Percentiles rank a stretch among this genome's conserved stretches.
Conservation (phyloP, 1,140 invertebrate genomes). For the Solenopsis fugax region DNA sequence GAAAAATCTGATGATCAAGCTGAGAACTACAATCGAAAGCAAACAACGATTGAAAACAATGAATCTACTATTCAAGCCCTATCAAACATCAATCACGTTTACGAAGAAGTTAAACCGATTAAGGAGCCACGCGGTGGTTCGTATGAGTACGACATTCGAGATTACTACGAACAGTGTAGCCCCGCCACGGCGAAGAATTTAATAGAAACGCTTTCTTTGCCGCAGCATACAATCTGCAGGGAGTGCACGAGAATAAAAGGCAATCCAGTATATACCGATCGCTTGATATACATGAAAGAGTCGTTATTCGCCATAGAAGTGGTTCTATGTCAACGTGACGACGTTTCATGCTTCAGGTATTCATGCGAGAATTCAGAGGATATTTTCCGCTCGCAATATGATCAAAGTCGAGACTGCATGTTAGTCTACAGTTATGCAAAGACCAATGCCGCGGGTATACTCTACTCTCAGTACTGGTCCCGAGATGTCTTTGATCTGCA, state of each 20-base stretch:
- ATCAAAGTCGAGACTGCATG: slow-evolving; percentile 76
- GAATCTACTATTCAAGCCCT: neutral
- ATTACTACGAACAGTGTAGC: slow-evolving; percentile 75
- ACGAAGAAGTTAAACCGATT: slow-evolving; percentile 71
- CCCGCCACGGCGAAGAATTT: slow-evolving; percentile 66
- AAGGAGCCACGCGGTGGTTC: slow-evolving; percentile 40
- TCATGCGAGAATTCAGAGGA: neutral
- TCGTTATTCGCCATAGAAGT: slow-evolving; percentile 75
- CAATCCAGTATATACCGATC: slow-evolving; percentile 83
- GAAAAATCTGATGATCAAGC: neutral
- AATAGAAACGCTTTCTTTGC: slow-evolving; percentile 67
- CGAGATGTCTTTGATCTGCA: slow-evolving; percentile 73
- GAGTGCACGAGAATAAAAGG: slow-evolving; percentile 62
- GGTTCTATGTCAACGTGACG: slow-evolving; percentile 70
- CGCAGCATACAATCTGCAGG: slow-evolving; percentile 67
- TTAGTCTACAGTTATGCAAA: slow-evolving; percentile 77
- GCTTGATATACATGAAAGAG: slow-evolving; percentile 78
- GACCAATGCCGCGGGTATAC: slow-evolving; percentile 77
- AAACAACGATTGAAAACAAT: neutral
- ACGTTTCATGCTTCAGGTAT: slow-evolving; percentile 72
- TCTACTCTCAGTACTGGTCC: slow-evolving; percentile 69
- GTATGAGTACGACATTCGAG: slow-evolving; percentile 66
- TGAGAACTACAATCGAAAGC: neutral
- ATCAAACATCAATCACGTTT: slow-evolving; percentile 69
- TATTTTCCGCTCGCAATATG: slow-evolving; percentile 48